Evolutionary conservation across 2,888 invertebrate genomes (phyloP), one percentile per base, ranked within the genome.

Genomic region (Apodemia mormo): DNA sequence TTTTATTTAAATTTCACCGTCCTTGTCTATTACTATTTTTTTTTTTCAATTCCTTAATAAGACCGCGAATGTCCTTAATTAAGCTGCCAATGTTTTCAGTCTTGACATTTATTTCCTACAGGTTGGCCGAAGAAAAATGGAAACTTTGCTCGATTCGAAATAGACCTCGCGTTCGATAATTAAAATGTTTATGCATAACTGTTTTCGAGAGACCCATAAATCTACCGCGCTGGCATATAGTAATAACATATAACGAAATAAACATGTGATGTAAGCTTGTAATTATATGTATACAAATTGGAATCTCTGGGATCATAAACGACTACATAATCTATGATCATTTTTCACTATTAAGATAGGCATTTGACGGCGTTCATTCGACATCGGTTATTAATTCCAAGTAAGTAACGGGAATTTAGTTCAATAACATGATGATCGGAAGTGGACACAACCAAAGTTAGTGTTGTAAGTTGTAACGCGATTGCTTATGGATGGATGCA

Each of bases 321-420:
- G 79, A 79, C 75, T 75, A 79, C 78, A 75, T 80, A 80, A 79
- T 81, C 79, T 81, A 78, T 80, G 80, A 81, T 84, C 80, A 85
- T 85, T 86, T 87, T 87, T 88, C 85, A 85, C 81, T 82, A 84
- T 86, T 88, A 85, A 86, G 84, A 82, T 84, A 82, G 80, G 80
- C 78, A 83, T 85, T 80, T 79, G 79, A 79, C 76, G 78, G 76
- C 78, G 79, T 75, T 75, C 79, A 81, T 82, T 82, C 79, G 80
- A 76, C 79, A 78, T 78, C 82, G 73, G 73, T 73, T 79, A 84
- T 85, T 88, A 86, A 88, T 85, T 84, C 84, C 78, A 83, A 81
- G 82, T 88, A 83, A 81, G 82, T 88, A 87, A 87, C 85, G 86
- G 86, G 79, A 84, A 81, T 82, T 81, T 78, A 79, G 81, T 81